Conservation (phyloP, 2,113 vertebrate species). For the Clarias magur region DNA sequence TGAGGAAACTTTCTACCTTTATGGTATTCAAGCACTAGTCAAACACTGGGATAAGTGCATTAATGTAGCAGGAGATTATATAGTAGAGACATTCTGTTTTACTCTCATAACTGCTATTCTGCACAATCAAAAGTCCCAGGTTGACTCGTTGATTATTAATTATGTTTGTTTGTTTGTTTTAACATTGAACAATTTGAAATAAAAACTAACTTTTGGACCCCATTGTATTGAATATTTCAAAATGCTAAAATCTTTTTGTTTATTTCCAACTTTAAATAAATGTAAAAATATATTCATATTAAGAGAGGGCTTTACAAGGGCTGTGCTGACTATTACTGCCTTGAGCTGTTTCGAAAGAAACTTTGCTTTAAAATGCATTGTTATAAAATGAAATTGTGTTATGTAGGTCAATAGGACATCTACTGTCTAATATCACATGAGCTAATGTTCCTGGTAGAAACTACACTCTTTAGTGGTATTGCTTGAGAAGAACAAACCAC, state of each 20-base stretch:
- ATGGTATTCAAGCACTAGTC: no score
- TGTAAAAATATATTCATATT: neutral
- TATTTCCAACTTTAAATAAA: neutral
- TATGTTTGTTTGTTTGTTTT: no score
- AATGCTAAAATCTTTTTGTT: neutral
- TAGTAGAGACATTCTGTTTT: no score
- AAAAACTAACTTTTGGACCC: no score
- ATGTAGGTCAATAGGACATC: neutral
- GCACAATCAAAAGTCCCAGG: no score
- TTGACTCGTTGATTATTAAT: no score
- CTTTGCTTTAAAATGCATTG: neutral
- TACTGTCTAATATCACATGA: neutral
- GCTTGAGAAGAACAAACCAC: slow-evolving; percentile 25
- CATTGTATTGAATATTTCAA: neutral
- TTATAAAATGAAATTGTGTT: neutral
- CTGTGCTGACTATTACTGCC: neutral
- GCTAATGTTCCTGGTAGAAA: slow-evolving; percentile 1
- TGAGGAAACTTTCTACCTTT: no score
- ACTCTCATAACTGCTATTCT: no score
- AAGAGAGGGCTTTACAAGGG: neutral
- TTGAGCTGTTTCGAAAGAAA: neutral
- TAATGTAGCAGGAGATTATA: no score
- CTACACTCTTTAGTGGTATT: neutral
- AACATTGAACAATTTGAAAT: no score
- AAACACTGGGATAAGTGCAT: no score